These are phyloP conservation scores for Hypsibius dujardini DNA, from an alignment of 1,140 invertebrate genomes.

Conservation along the genomic window DNA sequence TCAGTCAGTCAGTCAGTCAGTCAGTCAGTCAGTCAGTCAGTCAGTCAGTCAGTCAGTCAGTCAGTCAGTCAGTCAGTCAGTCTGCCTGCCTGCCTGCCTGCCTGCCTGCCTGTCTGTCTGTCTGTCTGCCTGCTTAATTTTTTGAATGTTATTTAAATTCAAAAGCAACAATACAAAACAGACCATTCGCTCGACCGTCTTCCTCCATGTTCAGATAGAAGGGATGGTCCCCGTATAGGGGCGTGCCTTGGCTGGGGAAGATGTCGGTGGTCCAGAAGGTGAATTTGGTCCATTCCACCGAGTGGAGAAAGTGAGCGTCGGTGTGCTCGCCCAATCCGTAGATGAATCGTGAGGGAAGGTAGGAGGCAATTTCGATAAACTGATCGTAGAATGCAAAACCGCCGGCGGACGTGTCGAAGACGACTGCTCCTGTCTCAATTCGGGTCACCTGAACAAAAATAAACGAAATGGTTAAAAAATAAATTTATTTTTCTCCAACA, in stretches of 20 bases:
- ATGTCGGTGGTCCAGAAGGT: constrained; percentile 19
- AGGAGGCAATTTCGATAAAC: constrained; percentile 32
- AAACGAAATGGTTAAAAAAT: too few relatives aligned
- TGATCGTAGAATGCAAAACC: constrained; percentile 25
- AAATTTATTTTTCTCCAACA: too few relatives aligned
- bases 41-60: too few relatives aligned
- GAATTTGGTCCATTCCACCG: constrained; percentile 28
- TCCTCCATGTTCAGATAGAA: constrained; percentile 19
- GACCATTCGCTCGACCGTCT: constrained; percentile 20
- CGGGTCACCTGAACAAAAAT: too few relatives aligned
- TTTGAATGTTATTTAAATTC: too few relatives aligned
- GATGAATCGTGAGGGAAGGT: constrained; percentile 28
- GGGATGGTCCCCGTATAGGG: constrained; percentile 20
- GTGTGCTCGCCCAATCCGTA: constrained; percentile 36
- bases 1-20: too few relatives aligned
- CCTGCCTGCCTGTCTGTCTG: too few relatives aligned
- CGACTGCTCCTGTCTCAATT: constrained; percentile 24
- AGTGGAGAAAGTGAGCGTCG: constrained; percentile 29
- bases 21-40: too few relatives aligned
- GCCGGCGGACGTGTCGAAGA: neutral
- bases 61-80: too few relatives aligned
- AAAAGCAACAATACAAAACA: too few relatives aligned
- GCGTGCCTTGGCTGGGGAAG: constrained; percentile 28
- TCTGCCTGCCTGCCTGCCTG: too few relatives aligned
- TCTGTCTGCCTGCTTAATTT: too few relatives aligned